Percentiles rank a stretch among this genome's conserved stretches.
Evolutionary conservation across 2,113 vertebrate species (phyloP).

Genomic region (Callionymus lyra): DNA sequence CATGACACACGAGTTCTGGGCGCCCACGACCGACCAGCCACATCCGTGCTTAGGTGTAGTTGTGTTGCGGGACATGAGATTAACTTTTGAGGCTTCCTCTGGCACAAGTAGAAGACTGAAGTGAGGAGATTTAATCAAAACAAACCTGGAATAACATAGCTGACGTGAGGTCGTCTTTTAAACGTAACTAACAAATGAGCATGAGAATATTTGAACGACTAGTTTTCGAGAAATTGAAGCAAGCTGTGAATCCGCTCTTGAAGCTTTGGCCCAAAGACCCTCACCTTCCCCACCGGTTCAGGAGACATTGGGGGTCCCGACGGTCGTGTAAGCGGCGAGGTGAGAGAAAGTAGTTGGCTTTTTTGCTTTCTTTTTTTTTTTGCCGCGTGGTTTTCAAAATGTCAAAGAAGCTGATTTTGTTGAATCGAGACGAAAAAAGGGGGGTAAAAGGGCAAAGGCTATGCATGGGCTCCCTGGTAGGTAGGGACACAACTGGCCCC

Average conservation of each 20-base stretch:
- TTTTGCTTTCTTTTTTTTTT: constrained; percentile 20
- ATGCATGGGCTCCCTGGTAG: constrained; percentile 58
- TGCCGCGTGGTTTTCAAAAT: constrained; percentile 22
- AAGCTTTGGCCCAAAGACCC: constrained; percentile 64
- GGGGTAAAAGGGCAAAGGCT: constrained; percentile 49
- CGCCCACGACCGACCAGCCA: constrained; percentile 41
- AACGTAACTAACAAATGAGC: constrained; percentile 55
- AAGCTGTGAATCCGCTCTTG: constrained; percentile 59
- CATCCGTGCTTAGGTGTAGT: constrained; percentile 45
- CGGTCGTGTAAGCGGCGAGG: constrained; percentile 5
- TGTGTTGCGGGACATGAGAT: constrained; percentile 25
- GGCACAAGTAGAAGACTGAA: constrained; percentile 32
- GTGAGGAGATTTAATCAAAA: constrained; percentile 28
- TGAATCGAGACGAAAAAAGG: constrained; percentile 21
- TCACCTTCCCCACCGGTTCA: constrained; percentile 37
- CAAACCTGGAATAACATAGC: constrained; percentile 40
- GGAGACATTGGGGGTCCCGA: constrained; percentile 33
- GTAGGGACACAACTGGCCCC: constrained; percentile 50
- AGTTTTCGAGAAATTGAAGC: constrained; percentile 47
- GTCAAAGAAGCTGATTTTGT: constrained; percentile 8
- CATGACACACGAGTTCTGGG: constrained; percentile 57
- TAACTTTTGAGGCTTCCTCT: constrained; percentile 32
- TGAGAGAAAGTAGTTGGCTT: constrained; percentile 15
- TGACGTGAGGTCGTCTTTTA: constrained; percentile 40
- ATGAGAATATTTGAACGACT: constrained; percentile 47